Conservation (phyloP, 2,797 vertebrate species). For the Coregonus ussuriensis region DNA sequence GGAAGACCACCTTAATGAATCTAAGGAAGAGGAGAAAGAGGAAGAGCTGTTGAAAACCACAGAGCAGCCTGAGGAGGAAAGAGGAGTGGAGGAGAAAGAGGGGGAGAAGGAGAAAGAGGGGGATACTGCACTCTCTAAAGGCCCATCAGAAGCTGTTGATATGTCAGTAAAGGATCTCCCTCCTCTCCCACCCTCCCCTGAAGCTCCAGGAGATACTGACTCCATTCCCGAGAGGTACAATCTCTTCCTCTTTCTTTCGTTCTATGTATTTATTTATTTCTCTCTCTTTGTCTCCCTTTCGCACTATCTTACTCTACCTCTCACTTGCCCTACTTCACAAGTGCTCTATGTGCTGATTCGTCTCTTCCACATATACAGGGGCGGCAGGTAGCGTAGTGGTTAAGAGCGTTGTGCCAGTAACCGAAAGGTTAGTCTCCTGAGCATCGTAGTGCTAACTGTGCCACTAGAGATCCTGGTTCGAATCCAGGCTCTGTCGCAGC, state of each 20-base stretch:
- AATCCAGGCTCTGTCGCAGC: too few relatives aligned
- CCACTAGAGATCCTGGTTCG: too few relatives aligned
- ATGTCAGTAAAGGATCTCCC: slow-evolving; percentile 6
- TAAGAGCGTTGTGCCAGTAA: too few relatives aligned
- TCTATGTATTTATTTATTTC: neutral
- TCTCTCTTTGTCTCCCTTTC: neutral
- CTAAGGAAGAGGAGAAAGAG: slow-evolving; percentile 29
- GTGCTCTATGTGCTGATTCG: neutral
- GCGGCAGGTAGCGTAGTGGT: too few relatives aligned
- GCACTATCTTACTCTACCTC: neutral
- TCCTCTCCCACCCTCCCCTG: slow-evolving; percentile 10
- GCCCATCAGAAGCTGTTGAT: slow-evolving; percentile 8
- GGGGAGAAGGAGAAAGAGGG: slow-evolving; percentile 34
- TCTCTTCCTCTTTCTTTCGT: neutral
- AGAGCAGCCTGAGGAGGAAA: slow-evolving; percentile 20
- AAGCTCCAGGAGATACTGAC: slow-evolving; percentile 35
- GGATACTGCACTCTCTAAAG: slow-evolving; percentile 27
- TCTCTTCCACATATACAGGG: neutral
- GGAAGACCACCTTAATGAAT: slow-evolving; percentile 13
- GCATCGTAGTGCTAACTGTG: too few relatives aligned
- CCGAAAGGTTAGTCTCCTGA: too few relatives aligned
- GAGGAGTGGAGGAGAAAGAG: slow-evolving; percentile 19
- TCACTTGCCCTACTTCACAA: neutral
- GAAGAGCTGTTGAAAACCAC: slow-evolving; percentile 20
- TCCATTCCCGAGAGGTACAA: slow-evolving; percentile 54